These are phyloP conservation scores for Netelia fuscicornis DNA, from an alignment of 2,888 invertebrate species.

Conservation along the genomic window DNA sequence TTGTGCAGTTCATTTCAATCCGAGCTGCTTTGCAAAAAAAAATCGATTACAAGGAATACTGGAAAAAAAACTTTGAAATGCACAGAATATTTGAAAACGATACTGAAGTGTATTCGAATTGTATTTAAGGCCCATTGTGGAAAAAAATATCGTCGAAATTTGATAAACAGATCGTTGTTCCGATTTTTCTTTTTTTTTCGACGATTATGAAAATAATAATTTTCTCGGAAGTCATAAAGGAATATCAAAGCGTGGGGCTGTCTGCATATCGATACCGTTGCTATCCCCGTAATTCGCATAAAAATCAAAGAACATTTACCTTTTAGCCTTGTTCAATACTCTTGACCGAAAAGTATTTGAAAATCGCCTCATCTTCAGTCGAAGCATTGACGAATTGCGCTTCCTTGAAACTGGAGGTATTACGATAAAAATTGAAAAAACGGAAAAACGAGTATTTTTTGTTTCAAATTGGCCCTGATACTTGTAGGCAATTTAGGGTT, in stretches of 20 bases:
- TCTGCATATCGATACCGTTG: slow-evolving; percentile 66
- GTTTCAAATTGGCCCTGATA: slow-evolving; percentile 36
- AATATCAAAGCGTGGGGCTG: slow-evolving; percentile 70
- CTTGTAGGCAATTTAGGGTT: slow-evolving; percentile 56
- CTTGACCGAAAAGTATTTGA: slow-evolving; percentile 40
- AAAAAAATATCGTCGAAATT: slow-evolving; percentile 58
- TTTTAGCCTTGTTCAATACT: slow-evolving; percentile 27
- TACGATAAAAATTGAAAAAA: background rate
- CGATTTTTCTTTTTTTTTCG: slow-evolving; percentile 67
- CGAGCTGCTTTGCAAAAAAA: slow-evolving; percentile 66
- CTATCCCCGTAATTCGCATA: slow-evolving; percentile 62
- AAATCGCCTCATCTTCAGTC: slow-evolving; percentile 30
- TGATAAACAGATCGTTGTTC: slow-evolving; percentile 66
- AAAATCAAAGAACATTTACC: slow-evolving; percentile 66
- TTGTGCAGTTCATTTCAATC: slow-evolving; percentile 70
- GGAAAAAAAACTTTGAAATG: slow-evolving; percentile 60
- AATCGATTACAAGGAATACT: slow-evolving; percentile 68
- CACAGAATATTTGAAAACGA: slow-evolving; percentile 45
- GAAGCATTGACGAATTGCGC: slow-evolving; percentile 47
- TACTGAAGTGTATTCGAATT: slow-evolving; percentile 61
- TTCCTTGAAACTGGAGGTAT: slow-evolving; percentile 48
- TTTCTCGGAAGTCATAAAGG: slow-evolving; percentile 70
- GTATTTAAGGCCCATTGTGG: slow-evolving; percentile 57
- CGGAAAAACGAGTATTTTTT: slow-evolving; percentile 17
- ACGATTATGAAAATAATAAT: slow-evolving; percentile 72